Evolutionary conservation across 2,113 vertebrate genomes (phyloP), one percentile per base, ranked within the genome.

Genomic region (Antigone vipio): DNA sequence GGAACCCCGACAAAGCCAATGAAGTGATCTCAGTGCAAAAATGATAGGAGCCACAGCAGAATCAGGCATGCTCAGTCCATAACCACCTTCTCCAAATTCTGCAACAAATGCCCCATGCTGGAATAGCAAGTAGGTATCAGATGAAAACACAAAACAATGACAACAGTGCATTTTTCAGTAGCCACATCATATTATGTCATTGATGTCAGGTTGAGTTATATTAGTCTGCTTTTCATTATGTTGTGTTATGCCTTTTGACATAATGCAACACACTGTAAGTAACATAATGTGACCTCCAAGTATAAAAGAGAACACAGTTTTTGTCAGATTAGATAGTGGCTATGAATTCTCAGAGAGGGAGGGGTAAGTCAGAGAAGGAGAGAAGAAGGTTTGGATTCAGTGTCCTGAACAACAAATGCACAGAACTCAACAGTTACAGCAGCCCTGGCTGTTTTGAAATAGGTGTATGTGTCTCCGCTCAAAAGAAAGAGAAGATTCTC

Each of bases 101-200:
- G 59, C 75, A 69, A 55, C 42, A 85, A 95, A 91, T 56, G 77
- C 58, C 78, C 88, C n/a, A 1, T 38, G n/a, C 60, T 79, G 82
- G 63, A 93, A 67, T 50, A 74, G 69, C 47, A 92, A 89, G 56
- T 32, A 76, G 44, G 73, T 91, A 95, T 94, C 81, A 58, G 82
- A 80, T 52, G 56, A 73, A 93, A 95, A 94, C 77, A 87, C 55
- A 72, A 95, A 95, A 72, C 91, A 90, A 74, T 93, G 96, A 92
- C 93, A 97, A 88, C 84, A 81, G 80, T 69, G 93, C 95, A 91
- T 93, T 97, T 94, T 78, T 95, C 92, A 86, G 82, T 92, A 89
- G 96, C 97, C 97, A 97, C 92, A 97, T 97, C 93, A 75, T 89
- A 95, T 97, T 95, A 93, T 97, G 96, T 97, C 96, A 95, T 7